phyloP scores from a whole-genome alignment of 1,140 invertebrate genomes.

The Cherax destructor region DNA sequence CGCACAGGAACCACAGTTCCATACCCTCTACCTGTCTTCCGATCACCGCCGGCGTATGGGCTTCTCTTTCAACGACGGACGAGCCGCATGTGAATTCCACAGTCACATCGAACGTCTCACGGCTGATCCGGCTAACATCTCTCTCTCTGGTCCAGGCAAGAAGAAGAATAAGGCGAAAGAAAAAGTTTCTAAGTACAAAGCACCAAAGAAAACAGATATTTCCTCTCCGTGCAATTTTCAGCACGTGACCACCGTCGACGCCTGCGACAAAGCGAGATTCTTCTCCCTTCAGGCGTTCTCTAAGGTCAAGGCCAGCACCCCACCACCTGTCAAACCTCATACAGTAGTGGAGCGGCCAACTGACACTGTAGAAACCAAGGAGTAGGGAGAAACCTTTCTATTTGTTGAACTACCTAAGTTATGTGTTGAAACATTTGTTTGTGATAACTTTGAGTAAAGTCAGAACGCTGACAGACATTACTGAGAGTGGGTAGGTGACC shows the following conservation, averaged over 20 bases:
- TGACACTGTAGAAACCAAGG: slow-evolving; percentile 8
- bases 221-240: slow-evolving; percentile 91
- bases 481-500: neutral
- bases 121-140: slow-evolving; percentile 87
- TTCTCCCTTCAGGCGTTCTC: slow-evolving; percentile 80
- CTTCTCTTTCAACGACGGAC: slow-evolving; percentile 86
- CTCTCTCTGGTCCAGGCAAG: slow-evolving; percentile 78
- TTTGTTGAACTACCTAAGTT: neutral
- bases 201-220: slow-evolving; percentile 88
- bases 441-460: neutral
- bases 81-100: slow-evolving; percentile 83
- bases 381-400: neutral
- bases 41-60: slow-evolving; percentile 80
- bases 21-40: slow-evolving; percentile 79
- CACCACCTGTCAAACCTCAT: slow-evolving; percentile 16
- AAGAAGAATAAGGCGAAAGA: slow-evolving; percentile 76
- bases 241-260: slow-evolving; percentile 88
- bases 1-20: slow-evolving; percentile 72
- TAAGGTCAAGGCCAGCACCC: slow-evolving; percentile 30
- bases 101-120: slow-evolving; percentile 80
- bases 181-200: slow-evolving; percentile 75
- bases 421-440: neutral
- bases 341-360: slow-evolving; percentile 32
- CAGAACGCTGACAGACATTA: neutral
- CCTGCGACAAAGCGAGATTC: slow-evolving; percentile 81